Evolutionary conservation across 2,113 vertebrate species (phyloP).

Genomic region (Parus major): DNA sequence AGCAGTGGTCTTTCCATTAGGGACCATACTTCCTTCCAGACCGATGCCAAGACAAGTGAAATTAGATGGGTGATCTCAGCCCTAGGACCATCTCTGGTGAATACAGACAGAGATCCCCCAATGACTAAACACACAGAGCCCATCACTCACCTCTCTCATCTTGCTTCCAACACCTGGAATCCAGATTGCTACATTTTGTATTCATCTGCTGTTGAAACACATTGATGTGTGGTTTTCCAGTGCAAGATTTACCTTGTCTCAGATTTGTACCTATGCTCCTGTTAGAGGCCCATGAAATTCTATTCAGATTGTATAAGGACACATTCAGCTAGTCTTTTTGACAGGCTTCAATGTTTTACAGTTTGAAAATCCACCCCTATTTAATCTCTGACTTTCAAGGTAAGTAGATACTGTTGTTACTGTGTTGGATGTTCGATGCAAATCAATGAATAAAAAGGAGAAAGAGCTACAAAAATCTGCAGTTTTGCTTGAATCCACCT

Average conservation of each 20-base stretch:
- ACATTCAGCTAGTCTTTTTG: not conserved
- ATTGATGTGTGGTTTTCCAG: not conserved
- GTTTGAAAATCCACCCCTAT: not conserved
- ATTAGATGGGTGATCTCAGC: constrained; percentile 52
- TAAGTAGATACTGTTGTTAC: not conserved
- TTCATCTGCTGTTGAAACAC: not conserved
- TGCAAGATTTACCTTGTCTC: not conserved
- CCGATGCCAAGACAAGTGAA: constrained; percentile 43
- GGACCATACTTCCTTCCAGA: constrained; percentile 60
- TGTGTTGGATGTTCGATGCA: not conserved
- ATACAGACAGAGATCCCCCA: not conserved
- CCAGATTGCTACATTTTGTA: constrained; percentile 17
- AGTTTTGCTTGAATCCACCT: not conserved
- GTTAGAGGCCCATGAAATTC: not conserved
- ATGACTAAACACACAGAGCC: not conserved
- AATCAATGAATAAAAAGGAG: not conserved
- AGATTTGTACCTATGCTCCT: not conserved
- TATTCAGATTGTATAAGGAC: not conserved
- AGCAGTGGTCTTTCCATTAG: constrained; percentile 59
- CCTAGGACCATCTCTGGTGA: constrained; percentile 37
- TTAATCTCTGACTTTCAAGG: not conserved
- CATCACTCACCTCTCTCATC: not conserved
- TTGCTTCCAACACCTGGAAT: not conserved
- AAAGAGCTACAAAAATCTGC: not conserved
- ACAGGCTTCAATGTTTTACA: not conserved